A percentile compares a stretch with the other conserved stretches of the same genome.
Conservation (phyloP, 2,113 vertebrate species). For the Phalacrocorax aristotelis region DNA sequence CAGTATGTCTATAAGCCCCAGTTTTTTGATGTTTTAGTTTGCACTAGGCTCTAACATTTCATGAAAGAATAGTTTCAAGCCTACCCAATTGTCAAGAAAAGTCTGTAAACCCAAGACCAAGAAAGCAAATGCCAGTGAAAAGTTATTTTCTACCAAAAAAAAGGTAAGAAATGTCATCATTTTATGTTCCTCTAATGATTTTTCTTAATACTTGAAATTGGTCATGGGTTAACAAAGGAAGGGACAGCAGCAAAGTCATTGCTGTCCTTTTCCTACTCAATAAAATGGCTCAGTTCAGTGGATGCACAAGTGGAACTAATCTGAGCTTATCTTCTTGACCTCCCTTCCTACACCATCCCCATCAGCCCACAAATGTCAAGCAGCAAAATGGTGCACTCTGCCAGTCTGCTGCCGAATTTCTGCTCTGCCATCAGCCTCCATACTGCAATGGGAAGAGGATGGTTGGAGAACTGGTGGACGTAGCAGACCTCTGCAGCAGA, state of each 20-base stretch:
- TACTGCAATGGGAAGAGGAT: not conserved
- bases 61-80: not conserved
- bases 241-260: not conserved
- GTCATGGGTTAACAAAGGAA: not conserved
- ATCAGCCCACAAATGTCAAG: not conserved
- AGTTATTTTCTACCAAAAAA: not conserved
- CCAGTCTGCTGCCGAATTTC: not conserved
- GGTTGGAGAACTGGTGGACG: accelerated
- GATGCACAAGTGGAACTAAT: not conserved
- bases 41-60: not conserved
- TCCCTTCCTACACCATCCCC: accelerated
- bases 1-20: not conserved
- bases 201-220: not conserved
- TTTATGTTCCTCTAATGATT: not conserved
- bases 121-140: not conserved
- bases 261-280: not conserved
- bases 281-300: not conserved
- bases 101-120: not conserved
- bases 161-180: not conserved
- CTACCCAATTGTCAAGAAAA: not conserved
- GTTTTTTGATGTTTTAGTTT: not conserved
- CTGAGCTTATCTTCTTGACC: not conserved
- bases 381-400: not conserved
- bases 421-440: not conserved
- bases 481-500: not conserved